phyloP scores from a whole-genome alignment of 2,113 vertebrate species.

The Paedocypris sp. region DNA sequence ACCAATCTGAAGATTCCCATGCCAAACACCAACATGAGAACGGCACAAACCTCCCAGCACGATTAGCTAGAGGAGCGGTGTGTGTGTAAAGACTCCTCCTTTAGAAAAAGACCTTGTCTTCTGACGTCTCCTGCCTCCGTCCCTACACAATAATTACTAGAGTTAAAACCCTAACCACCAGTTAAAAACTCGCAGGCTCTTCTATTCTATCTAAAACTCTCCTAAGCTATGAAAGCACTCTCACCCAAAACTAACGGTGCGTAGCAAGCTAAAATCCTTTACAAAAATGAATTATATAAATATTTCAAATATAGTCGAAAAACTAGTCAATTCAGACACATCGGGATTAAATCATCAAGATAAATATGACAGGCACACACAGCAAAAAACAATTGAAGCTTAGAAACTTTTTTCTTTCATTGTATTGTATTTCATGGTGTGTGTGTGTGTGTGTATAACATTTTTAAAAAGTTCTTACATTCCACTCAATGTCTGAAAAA shows the following conservation, averaged over 20 bases:
- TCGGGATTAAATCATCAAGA: too few species aligned
- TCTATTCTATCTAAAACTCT: not conserved
- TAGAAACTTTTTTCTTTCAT: too few species aligned
- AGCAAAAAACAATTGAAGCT: too few species aligned
- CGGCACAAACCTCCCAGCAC: not conserved
- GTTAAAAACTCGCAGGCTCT: not conserved
- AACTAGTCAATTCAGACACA: too few species aligned
- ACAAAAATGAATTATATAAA: not conserved
- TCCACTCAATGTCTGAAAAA: too few species aligned
- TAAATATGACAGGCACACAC: too few species aligned
- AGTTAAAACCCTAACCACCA: slow-evolving; percentile 8
- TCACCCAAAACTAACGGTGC: not conserved
- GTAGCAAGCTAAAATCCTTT: not conserved
- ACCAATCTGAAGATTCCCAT: slow-evolving; percentile 5
- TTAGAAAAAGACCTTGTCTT: not conserved
- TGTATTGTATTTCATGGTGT: too few species aligned
- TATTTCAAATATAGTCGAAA: too few species aligned
- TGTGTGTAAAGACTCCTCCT: too few species aligned
- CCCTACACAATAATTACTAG: slow-evolving; percentile 11
- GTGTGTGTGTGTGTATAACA: too few species aligned
- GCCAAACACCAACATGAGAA: slow-evolving; percentile 16
- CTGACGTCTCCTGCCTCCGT: not conserved
- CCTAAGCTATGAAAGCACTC: not conserved
- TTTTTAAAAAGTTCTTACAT: too few species aligned
- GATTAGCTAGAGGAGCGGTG: too few species aligned